A percentile compares a stretch with the other conserved stretches of the same genome.
Conservation (phyloP, 2,113 vertebrate genomes). For the Etheostoma spectabile region DNA sequence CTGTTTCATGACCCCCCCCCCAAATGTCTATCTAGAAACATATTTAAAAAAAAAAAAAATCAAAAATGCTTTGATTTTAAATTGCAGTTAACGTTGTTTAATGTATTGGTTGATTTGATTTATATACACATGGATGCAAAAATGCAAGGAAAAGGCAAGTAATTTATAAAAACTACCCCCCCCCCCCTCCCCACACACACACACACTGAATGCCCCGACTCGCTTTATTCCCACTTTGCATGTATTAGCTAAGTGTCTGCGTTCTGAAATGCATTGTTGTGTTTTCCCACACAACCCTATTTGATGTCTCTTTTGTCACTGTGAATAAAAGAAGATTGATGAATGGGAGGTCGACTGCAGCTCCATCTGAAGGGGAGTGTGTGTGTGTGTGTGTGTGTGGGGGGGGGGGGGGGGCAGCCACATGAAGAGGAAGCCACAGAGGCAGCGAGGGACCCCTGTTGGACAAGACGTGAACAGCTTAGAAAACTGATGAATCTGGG, state of each 20-base stretch:
- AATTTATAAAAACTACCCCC: background rate
- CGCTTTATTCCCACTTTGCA: constrained; percentile 74
- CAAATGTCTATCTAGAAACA: background rate
- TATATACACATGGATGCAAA: background rate
- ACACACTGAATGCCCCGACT: constrained; percentile 29
- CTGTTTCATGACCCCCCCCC: background rate
- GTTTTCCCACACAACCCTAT: constrained; percentile 79
- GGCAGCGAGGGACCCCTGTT: constrained; percentile 64
- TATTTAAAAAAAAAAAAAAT: too few relatives aligned
- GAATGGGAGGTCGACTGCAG: constrained; percentile 61
- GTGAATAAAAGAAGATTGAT: constrained; percentile 77
- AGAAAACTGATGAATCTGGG: background rate
- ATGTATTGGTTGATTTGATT: background rate
- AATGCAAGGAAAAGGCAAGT: background rate
- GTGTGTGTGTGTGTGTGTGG: too few relatives aligned
- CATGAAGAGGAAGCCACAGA: background rate
- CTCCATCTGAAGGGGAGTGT: constrained; percentile 23
- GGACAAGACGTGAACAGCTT: constrained; percentile 48
- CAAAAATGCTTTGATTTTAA: background rate
- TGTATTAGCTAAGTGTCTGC: constrained; percentile 74
- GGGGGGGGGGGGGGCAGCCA: background rate
- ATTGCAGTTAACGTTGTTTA: background rate
- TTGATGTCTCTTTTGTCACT: constrained; percentile 80
- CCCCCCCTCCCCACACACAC: background rate
- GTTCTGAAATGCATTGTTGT: constrained; percentile 75